Conservation (phyloP, 2,888 invertebrate genomes). For the Phaonia tiefii region DNA sequence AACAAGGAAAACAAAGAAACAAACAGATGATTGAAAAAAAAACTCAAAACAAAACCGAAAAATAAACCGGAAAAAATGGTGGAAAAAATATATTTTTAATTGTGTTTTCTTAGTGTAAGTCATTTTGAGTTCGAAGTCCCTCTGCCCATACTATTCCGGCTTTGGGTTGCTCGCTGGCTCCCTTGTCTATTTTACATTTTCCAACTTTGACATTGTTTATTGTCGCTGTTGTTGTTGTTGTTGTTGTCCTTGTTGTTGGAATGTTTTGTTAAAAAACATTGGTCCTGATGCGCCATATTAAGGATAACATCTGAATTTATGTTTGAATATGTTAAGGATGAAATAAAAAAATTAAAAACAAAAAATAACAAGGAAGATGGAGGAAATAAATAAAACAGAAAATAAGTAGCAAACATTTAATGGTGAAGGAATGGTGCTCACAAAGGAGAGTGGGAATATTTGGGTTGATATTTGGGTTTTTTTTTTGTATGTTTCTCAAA, state of each 20-base stretch:
- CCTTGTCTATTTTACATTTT: too few species aligned
- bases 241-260: constrained; percentile 8
- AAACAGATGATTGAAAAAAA: constrained; percentile 14
- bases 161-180: background rate
- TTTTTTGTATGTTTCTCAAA: background rate
- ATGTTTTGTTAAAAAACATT: constrained; percentile 41
- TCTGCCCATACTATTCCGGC: too few species aligned
- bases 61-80: constrained; percentile 34
- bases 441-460: background rate
- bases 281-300: constrained; percentile 20
- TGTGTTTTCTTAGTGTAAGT: constrained; percentile 53
- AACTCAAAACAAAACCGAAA: too few species aligned
- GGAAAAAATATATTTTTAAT: constrained; percentile 57
- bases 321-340: constrained; percentile 12
- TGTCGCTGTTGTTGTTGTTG: background rate
- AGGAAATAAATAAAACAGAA: constrained; percentile 19
- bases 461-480: too few species aligned
- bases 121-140: constrained; percentile 23
- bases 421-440: background rate
- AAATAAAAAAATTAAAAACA: background rate
- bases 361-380: background rate
- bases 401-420: constrained; percentile 10
- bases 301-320: constrained; percentile 59
- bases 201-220: background rate
- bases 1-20: background rate